phyloP scores from a whole-genome alignment of 2,797 vertebrate species.

The Parambassis ranga region DNA sequence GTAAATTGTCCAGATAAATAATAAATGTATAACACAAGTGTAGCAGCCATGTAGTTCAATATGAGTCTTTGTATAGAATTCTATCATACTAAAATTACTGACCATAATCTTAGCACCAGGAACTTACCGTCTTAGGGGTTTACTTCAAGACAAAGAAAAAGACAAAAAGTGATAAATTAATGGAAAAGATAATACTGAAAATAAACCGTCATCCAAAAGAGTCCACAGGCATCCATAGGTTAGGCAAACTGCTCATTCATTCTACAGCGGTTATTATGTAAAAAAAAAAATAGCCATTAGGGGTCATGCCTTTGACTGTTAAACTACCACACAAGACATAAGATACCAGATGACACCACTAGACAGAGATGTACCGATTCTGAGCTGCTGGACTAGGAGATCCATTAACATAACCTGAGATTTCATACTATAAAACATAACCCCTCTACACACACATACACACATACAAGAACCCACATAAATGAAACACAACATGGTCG shows the following conservation, averaged over 20 bases:
- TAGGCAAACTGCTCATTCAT: constrained; percentile 18
- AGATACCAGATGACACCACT: constrained; percentile 32
- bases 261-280: neutral
- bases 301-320: neutral
- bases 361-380: constrained; percentile 33
- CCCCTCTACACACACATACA: neutral
- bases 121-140: neutral
- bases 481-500: constrained; percentile 55
- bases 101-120: neutral
- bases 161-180: neutral
- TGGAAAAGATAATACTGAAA: neutral
- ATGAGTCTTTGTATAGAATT: no score
- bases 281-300: neutral
- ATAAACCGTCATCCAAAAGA: no score
- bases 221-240: no score
- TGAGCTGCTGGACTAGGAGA: constrained; percentile 56
- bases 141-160: neutral
- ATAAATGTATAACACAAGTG: no score
- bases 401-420: constrained; percentile 73
- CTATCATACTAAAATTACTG: no score
- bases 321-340: neutral
- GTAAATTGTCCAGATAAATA: no score
- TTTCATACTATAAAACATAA: constrained; percentile 57
- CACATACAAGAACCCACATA: constrained; percentile 49
- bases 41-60: neutral